Evolutionary conservation across 2,113 vertebrate species (phyloP).

Genomic region (Tachysurus fulvidraco): DNA sequence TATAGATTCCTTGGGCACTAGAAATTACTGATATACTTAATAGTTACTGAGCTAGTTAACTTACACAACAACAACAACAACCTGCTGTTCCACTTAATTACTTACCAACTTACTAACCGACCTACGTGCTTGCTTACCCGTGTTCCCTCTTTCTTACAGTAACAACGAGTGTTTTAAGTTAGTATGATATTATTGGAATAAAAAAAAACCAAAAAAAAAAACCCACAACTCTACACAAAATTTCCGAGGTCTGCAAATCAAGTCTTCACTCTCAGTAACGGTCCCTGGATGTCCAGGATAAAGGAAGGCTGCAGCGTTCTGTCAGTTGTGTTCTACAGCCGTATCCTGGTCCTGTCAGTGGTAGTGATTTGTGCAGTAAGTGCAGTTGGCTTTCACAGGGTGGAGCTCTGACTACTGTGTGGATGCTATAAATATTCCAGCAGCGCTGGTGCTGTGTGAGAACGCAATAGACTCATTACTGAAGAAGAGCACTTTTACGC

Average conservation of each 20-base stretch:
- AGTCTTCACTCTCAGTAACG: background rate
- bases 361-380: background rate
- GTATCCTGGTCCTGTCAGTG: background rate
- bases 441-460: background rate
- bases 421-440: slow-evolving; percentile 11
- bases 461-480: background rate
- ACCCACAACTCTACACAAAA: no score
- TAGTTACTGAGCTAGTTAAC: background rate
- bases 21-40: background rate
- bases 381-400: background rate
- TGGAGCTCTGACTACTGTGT: background rate
- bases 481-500: background rate
- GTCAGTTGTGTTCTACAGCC: background rate
- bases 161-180: no score
- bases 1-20: no score
- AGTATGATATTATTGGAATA: no score
- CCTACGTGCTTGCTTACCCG: background rate
- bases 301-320: background rate
- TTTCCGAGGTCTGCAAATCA: background rate
- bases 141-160: background rate
- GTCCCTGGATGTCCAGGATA: background rate
- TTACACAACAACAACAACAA: background rate
- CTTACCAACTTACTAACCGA: background rate
- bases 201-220: no score
- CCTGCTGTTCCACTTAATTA: background rate